A percentile compares a stretch with the other conserved stretches of the same genome.
Evolutionary conservation across 2,113 vertebrate genomes (phyloP).

Genomic region (Catharus fuscescens): DNA sequence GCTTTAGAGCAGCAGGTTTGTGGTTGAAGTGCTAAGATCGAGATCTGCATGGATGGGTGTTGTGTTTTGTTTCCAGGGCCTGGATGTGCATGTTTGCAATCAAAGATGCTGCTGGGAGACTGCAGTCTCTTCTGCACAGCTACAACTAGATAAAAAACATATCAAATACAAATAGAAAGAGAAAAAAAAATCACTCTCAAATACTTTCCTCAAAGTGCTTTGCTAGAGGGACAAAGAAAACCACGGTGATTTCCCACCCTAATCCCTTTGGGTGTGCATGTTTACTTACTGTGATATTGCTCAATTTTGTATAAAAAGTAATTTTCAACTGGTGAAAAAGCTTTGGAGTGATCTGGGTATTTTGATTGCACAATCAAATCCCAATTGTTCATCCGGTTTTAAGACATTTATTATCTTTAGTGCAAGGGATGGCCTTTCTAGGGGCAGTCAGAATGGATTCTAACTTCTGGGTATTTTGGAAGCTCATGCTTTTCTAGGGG

Average conservation of each 20-base stretch:
- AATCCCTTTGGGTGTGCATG: too few relatives aligned
- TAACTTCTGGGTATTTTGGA: background rate
- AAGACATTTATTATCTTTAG: background rate
- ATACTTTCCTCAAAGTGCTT: background rate
- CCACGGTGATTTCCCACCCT: background rate
- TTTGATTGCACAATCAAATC: background rate
- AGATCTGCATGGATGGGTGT: rapidly evolving
- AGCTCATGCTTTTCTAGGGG: background rate
- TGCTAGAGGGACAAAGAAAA: background rate
- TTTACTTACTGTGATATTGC: background rate
- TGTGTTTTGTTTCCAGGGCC: background rate
- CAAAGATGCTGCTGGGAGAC: background rate
- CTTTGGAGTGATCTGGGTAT: background rate
- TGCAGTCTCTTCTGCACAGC: background rate
- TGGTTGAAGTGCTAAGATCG: rapidly evolving
- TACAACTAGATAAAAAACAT: rapidly evolving
- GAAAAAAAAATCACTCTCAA: background rate
- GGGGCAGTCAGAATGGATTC: background rate
- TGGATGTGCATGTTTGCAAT: background rate
- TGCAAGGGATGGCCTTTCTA: background rate
- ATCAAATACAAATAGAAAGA: background rate
- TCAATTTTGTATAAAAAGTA: rapidly evolving
- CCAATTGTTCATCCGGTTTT: background rate
- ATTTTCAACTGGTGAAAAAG: background rate
- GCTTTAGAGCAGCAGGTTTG: background rate